Evolutionary conservation across 1,140 invertebrate species (phyloP).

Genomic region (Drosophila trapezifrons): DNA sequence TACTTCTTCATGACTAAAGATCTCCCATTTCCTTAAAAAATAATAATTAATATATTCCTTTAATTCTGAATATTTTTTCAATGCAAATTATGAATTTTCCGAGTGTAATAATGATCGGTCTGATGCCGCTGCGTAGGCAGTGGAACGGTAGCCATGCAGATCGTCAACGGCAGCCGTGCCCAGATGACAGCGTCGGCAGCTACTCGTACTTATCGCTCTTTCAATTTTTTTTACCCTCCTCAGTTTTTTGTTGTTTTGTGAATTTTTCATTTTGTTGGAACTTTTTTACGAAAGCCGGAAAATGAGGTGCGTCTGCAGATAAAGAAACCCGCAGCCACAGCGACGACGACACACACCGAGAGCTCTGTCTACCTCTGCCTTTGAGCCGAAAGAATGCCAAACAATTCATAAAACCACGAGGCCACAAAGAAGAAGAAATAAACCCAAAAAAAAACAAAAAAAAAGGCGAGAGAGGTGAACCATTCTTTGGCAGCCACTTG

Average conservation of each 20-base stretch:
- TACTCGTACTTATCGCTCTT: constrained; percentile 50
- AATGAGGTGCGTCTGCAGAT: constrained; percentile 76
- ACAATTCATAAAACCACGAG: constrained; percentile 70
- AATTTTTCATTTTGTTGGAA: constrained; percentile 45
- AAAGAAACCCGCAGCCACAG: constrained; percentile 60
- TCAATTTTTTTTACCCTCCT: constrained; percentile 8
- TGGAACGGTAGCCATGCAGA: constrained; percentile 49
- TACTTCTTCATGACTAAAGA: not conserved
- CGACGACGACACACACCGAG: constrained; percentile 25
- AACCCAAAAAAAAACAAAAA: constrained; percentile 38
- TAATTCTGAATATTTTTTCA: not conserved
- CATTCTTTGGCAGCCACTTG: constrained; percentile 75
- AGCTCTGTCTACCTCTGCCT: constrained; percentile 14
- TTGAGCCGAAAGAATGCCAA: constrained; percentile 60
- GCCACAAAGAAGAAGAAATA: constrained; percentile 29
- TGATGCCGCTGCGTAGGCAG: constrained; percentile 33
- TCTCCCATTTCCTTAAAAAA: too few species aligned
- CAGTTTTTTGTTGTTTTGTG: constrained; percentile 14
- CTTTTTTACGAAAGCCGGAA: constrained; percentile 68
- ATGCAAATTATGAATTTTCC: not conserved
- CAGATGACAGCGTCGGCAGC: constrained; percentile 39
- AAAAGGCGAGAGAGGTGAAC: constrained; percentile 42
- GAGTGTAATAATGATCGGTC: constrained; percentile 32
- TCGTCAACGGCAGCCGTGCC: constrained; percentile 45
- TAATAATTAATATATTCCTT: not conserved